Evolutionary conservation across 2,888 invertebrate species (phyloP), one percentile per base, ranked within the genome.

Genomic region (Micoletzkya japonica): DNA sequence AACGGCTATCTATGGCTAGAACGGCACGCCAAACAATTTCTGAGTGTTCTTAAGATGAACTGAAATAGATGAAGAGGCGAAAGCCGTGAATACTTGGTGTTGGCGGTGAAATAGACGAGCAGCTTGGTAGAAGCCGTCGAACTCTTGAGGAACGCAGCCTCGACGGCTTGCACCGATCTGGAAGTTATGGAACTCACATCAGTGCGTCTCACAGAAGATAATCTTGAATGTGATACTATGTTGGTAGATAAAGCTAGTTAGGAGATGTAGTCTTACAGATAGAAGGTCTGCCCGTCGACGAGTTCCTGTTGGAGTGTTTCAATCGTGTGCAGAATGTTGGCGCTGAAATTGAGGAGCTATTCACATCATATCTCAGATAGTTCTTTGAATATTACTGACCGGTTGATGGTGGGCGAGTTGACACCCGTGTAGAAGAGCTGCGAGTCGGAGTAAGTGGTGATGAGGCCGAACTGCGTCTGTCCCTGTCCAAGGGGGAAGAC

Each of bases 61-160:
- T n/a, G 44, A 44, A 44, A 44, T 14, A 44, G 44, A 44, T 44
- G 14, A 44, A 44, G 20, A 20, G 20, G 10, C 44, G 20, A 44
- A 54, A 24, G 54, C 7, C 17, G 54, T 54, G 17, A 10, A 17
- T 54, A 54, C 54, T 54, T 54, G 54, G 54, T 54, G 54, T 54
- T 54, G 26, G 17, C 54, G 26, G 54, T 54, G 26, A 17, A 54
- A 24, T 54, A 54, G 54, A 54, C 54, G 54, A 26, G 7, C 7
- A 54, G 26, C 26, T 54, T 54, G 20, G 20, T 54, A 7, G 54
- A 14, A 17, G 54, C 54, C 10, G 17, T 14, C 7, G 54, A 17
- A 7, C 7, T 7, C 26, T 54, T 54, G 17, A 54, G 54, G 24
- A 17, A 54, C 26, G 10, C 26, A 10, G 54, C 14, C 24, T 54